These are phyloP conservation scores for Drosophila ambigua DNA, from an alignment of 1,140 invertebrate genomes.

Conservation along the genomic window DNA sequence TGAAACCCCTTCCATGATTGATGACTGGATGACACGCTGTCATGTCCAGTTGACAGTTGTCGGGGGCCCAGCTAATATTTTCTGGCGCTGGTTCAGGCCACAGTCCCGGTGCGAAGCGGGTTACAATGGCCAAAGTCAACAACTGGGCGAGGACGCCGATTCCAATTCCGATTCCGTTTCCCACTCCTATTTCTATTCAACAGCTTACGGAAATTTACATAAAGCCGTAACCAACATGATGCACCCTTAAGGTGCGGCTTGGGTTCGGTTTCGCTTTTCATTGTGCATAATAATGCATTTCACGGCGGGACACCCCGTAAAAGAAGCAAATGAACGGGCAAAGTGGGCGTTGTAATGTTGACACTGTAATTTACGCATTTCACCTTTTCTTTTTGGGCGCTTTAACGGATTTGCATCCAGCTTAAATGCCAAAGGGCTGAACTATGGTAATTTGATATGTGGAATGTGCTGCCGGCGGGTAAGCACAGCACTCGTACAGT, in stretches of 20 bases:
- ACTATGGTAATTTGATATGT: constrained; percentile 64
- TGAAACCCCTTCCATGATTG: constrained; percentile 33
- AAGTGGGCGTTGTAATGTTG: constrained; percentile 81
- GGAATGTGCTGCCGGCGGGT: constrained; percentile 5
- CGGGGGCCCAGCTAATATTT: constrained; percentile 3
- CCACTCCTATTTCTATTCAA: constrained; percentile 41
- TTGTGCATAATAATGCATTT: constrained; percentile 78
- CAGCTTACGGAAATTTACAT: constrained; percentile 71
- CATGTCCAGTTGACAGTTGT: constrained; percentile 43
- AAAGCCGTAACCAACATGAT: constrained; percentile 39
- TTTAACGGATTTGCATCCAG: constrained; percentile 66
- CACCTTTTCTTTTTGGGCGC: constrained; percentile 54
- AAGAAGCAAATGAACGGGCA: constrained; percentile 27
- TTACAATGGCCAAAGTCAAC: constrained; percentile 68
- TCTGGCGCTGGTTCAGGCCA: constrained; percentile 36
- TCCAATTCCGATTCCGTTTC: too few species aligned
- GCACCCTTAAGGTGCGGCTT: constrained; percentile 41
- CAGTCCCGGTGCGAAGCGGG: constrained; percentile 36
- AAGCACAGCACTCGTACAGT: constrained; percentile 45
- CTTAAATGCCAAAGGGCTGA: constrained; percentile 60
- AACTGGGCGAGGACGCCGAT: constrained; percentile 11
- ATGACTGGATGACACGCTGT: constrained; percentile 45
- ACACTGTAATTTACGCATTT: constrained; percentile 82
- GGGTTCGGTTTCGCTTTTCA: constrained; percentile 60
- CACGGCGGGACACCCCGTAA: constrained; percentile 67